Conservation (phyloP, 2,888 invertebrate genomes). For the Nemoura dubitans region DNA sequence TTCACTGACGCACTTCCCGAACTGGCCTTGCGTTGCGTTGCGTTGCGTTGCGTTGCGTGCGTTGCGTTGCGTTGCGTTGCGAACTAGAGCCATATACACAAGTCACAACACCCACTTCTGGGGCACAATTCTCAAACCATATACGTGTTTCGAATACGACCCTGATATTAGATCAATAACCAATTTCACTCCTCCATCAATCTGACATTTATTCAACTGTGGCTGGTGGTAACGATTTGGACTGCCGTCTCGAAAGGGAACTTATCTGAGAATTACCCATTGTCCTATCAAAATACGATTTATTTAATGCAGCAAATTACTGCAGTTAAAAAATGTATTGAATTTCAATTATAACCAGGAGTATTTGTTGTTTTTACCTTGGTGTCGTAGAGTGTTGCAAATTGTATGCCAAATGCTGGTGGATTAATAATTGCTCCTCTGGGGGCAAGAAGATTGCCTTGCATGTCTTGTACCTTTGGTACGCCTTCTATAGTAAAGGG, state of each 20-base stretch:
- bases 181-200: not conserved
- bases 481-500: not conserved
- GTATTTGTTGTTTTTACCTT: not conserved
- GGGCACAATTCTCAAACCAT: not conserved
- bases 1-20: not conserved
- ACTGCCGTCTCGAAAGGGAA: not conserved
- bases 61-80: not conserved
- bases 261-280: not conserved
- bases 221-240: no score
- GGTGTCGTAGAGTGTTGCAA: not conserved
- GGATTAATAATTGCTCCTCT: not conserved
- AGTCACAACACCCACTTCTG: not conserved
- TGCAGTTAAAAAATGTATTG: not conserved
- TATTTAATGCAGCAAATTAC: not conserved
- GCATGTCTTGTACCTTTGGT: not conserved
- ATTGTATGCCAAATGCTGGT: not conserved
- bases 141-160: conserved; percentile 13
- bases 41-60: not conserved
- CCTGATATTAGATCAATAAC: conserved; percentile 22
- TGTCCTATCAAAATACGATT: not conserved
- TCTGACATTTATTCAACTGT: no score
- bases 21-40: not conserved
- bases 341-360: not conserved
- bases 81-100: not conserved
- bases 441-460: not conserved